A percentile compares a stretch with the other conserved stretches of the same genome.
These are phyloP conservation scores for Allacma fusca DNA, from an alignment of 2,888 invertebrate species.

Conservation along the genomic window DNA sequence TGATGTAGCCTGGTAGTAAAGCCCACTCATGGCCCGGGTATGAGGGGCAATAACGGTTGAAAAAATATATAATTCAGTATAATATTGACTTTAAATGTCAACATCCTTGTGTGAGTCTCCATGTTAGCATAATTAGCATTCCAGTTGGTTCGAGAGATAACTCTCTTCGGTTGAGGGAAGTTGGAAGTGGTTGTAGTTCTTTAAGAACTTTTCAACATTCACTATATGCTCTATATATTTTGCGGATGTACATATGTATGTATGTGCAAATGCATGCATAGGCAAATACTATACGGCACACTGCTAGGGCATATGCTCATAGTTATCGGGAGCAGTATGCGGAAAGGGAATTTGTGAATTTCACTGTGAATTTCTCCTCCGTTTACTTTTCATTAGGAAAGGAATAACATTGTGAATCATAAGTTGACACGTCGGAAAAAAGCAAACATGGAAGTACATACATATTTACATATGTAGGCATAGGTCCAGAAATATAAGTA, in stretches of 20 bases:
- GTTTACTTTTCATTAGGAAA: slow-evolving; percentile 12
- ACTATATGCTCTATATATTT: too few relatives aligned
- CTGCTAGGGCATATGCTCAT: too few relatives aligned
- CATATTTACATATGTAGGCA: neutral
- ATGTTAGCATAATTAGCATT: neutral
- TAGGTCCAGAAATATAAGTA: too few relatives aligned
- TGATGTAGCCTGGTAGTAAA: too few relatives aligned
- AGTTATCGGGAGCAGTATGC: too few relatives aligned
- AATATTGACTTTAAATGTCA: neutral
- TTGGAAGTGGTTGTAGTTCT: neutral
- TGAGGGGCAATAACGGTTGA: too few relatives aligned
- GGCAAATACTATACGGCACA: too few relatives aligned
- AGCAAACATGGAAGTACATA: slow-evolving; percentile 8
- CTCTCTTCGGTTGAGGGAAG: neutral
- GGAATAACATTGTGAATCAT: neutral
- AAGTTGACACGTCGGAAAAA: slow-evolving; percentile 16
- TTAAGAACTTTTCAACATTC: too few relatives aligned
- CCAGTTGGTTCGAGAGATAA: neutral
- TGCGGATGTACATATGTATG: too few relatives aligned
- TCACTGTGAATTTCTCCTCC: neutral
- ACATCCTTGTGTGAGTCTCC: neutral
- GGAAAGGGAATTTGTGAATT: slow-evolving; percentile 3
- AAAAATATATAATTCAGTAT: neutral
- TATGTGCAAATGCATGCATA: neutral
- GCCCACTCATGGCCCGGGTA: too few relatives aligned